Conservation (phyloP, 2,797 vertebrate genomes). For the Masticophis lateralis region DNA sequence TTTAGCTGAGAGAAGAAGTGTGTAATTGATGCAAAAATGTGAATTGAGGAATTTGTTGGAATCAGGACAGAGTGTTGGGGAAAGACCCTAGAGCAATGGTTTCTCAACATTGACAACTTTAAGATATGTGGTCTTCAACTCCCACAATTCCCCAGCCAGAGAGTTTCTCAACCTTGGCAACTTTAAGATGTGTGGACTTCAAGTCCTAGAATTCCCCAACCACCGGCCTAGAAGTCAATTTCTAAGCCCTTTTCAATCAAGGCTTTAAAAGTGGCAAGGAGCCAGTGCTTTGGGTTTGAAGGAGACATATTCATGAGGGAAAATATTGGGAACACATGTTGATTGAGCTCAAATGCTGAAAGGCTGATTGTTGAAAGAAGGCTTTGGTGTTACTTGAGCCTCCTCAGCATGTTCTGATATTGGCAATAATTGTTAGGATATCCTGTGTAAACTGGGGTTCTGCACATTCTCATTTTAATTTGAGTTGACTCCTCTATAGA, state of each 20-base stretch:
- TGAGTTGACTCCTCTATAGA: conserved; percentile 39
- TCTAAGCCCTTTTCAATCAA: conserved; percentile 59
- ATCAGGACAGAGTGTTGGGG: conserved; percentile 32
- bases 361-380: conserved; percentile 60
- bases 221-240: conserved; percentile 51
- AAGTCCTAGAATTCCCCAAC: not conserved
- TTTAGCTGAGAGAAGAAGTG: conserved; percentile 48
- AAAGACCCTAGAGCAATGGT: conserved; percentile 34
- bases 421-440: conserved; percentile 32
- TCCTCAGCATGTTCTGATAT: conserved; percentile 40
- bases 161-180: not conserved
- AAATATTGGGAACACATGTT: conserved; percentile 71
- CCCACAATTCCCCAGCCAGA: not conserved
- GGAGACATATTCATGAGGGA: conserved; percentile 50
- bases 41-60: conserved; percentile 35
- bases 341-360: conserved; percentile 50
- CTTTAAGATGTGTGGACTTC: not conserved
- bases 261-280: conserved; percentile 61
- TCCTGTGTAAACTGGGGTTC: conserved; percentile 29
- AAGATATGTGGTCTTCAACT: not conserved
- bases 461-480: conserved; percentile 25
- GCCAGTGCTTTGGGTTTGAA: conserved; percentile 60
- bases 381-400: conserved; percentile 49
- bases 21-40: conserved; percentile 57
- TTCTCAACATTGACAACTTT: not conserved